Evolutionary conservation across 2,888 invertebrate species (phyloP), one percentile per base, ranked within the genome.

Genomic region (Pheosia gnoma): DNA sequence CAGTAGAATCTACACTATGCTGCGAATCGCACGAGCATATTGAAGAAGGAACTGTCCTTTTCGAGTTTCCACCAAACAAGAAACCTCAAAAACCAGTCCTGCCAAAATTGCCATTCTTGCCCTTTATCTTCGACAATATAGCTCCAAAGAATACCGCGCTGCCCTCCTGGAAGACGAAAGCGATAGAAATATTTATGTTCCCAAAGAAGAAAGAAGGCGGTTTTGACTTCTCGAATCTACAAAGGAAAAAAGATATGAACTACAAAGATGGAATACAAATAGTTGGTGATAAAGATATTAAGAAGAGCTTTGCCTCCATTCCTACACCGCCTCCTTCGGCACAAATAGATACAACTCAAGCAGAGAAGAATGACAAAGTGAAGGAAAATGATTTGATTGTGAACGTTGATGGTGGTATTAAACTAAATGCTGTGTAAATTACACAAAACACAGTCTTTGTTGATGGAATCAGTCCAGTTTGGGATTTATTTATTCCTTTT

Each of bases 1-100:
- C 84, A 5, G 37, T 72, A 2, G 74, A 79, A 4, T 89, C 90
- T 0, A 65, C 81, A 0, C 59, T 81, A 8, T 93, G 93, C 68
- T 93, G 93, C 64, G 85, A 87, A 13, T 90, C 92, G 3, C 89
- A 87, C 59, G 92, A 91, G 59, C 81, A 86, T 41, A 60, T 82
- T 0, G 83, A 85, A 47, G 90, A 91, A 65, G 86, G 88, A 7
- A 82, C 84, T 3, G 69, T 89, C 2, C 77, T 84, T 53, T 81
- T 90, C 1, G 90, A 92, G 63, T 71, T 90, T 10, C 70, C 75
- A 4, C 81, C 88, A 0, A 87, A 81, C 63, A 73, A 75, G 58
- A 74, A 65, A 39, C 60, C 59, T 6, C n/a, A 61, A 6, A 71
- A 71, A 54, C 59, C 61, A 5, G 11, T 25, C 0, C 37, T 60